phyloP scores from a whole-genome alignment of 1,140 invertebrate genomes.

The Drosophila paulistorum region DNA sequence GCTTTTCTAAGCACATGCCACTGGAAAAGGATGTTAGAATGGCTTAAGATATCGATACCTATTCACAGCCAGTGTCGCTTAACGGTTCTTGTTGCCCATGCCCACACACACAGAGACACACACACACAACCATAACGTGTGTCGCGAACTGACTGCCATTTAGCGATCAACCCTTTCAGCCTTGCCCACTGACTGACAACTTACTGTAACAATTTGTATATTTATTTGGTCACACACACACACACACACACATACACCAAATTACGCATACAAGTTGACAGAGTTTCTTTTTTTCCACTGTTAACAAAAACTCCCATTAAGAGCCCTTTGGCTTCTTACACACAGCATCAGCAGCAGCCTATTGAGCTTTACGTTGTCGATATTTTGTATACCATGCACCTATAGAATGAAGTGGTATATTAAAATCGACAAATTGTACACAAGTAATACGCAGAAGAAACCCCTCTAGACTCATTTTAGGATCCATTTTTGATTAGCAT shows the following conservation, averaged over 20 bases:
- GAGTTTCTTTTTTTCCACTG: not conserved
- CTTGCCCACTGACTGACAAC: slow-evolving; percentile 6
- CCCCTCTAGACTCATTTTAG: too few species aligned
- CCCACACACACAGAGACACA: not conserved
- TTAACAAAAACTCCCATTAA: slow-evolving; percentile 18
- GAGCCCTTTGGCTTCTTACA: slow-evolving; percentile 18
- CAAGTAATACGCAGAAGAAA: too few species aligned
- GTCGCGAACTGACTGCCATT: slow-evolving; percentile 11
- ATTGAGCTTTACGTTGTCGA: slow-evolving; percentile 12
- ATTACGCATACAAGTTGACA: slow-evolving; percentile 4
- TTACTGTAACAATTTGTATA: slow-evolving; percentile 20
- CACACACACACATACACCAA: not conserved
- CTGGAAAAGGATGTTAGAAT: slow-evolving; percentile 69
- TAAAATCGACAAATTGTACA: too few species aligned
- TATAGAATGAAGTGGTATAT: too few species aligned
- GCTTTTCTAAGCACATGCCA: slow-evolving; percentile 61
- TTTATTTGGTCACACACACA: not conserved
- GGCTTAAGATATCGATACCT: slow-evolving; percentile 64
- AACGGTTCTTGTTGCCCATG: slow-evolving; percentile 26
- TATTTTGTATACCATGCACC: not conserved
- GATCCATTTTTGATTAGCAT: too few species aligned
- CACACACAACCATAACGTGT: slow-evolving; percentile 9
- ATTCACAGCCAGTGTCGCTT: slow-evolving; percentile 50
- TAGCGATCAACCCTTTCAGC: slow-evolving; percentile 16
- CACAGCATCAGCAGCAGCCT: not conserved